These are phyloP conservation scores for Mycetomoellerius zeteki DNA, from an alignment of 1,140 invertebrate species.

Conservation along the genomic window DNA sequence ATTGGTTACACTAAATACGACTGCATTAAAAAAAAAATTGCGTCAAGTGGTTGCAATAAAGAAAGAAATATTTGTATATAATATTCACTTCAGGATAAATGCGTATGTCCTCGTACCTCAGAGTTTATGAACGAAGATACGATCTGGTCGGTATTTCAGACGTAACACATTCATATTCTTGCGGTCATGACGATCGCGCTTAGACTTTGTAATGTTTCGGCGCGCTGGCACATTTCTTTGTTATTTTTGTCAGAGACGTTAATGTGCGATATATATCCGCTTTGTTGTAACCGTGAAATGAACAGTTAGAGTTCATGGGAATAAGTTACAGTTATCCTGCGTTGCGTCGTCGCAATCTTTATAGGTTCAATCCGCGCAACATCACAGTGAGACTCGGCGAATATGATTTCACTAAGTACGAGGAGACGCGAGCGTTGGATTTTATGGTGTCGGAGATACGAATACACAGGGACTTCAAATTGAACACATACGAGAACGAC, in stretches of 20 bases:
- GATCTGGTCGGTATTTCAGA: constrained; percentile 1
- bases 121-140: background rate
- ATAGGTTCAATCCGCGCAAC: constrained; percentile 88
- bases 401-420: constrained; percentile 90
- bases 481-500: constrained; percentile 91
- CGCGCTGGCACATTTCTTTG: background rate
- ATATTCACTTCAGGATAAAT: background rate
- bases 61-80: background rate
- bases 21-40: background rate
- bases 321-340: constrained; percentile 40
- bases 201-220: constrained; percentile 45
- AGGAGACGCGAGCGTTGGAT: constrained; percentile 90
- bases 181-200: constrained; percentile 6
- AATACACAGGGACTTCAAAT: constrained; percentile 89
- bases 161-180: constrained; percentile 26
- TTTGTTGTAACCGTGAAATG: constrained; percentile 19
- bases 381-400: constrained; percentile 92
- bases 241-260: background rate
- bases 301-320: constrained; percentile 33
- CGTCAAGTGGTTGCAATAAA: constrained; percentile 12
- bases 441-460: constrained; percentile 89
- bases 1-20: background rate
- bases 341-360: constrained; percentile 20
- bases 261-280: background rate
- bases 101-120: background rate